Evolutionary conservation across 2,888 invertebrate species (phyloP), one percentile per base, ranked within the genome.

Genomic region (Leptopilina drosophilae): DNA sequence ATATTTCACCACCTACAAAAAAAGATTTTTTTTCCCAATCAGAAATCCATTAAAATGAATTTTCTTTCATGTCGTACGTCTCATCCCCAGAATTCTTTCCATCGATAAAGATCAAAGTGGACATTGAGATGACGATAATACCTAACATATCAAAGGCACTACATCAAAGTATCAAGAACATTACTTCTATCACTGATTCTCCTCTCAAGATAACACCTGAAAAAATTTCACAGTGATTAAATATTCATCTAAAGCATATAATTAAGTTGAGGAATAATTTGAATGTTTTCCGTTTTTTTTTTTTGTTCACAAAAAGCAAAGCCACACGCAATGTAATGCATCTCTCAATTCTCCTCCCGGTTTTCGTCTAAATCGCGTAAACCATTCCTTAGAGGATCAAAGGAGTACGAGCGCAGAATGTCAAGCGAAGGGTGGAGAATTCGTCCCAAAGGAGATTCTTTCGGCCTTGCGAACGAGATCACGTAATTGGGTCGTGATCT

Each of bases 401-500:
- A 73, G 12, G 73, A 56, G 56, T 73, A 59, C 33, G 26, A 56
- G 73, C 56, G 53, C 40, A 56, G 73, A 73, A 73, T 73, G 56
- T 15, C 8, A 26, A 42, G 42, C 20, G 20, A 62, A 20, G n/a
- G 56, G 33, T 33, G 33, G 14, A 33, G 53, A 56, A 73, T 59
- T 59, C 56, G 26, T 56, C 5, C 33, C n/a, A 14, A 33, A 15
- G 42, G 33, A 33, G 15, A 73, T 56, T 73, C 56, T 56, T 53
- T 73, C 56, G 56, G 73, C 73, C 56, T 33, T 73, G 56, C 56
- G 56, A 73, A 73, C 73, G 33, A 59, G 73, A 73, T 56, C 56
- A 73, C 56, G 73, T 73, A 73, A 73, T 73, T 73, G 73, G 56
- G 73, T 73, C 73, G 73, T 40, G 73, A 33, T 53, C 33, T 33